Evolutionary conservation across 2,888 invertebrate species (phyloP), one percentile per base, ranked within the genome.

Genomic region (Drosophila anomalata): DNA sequence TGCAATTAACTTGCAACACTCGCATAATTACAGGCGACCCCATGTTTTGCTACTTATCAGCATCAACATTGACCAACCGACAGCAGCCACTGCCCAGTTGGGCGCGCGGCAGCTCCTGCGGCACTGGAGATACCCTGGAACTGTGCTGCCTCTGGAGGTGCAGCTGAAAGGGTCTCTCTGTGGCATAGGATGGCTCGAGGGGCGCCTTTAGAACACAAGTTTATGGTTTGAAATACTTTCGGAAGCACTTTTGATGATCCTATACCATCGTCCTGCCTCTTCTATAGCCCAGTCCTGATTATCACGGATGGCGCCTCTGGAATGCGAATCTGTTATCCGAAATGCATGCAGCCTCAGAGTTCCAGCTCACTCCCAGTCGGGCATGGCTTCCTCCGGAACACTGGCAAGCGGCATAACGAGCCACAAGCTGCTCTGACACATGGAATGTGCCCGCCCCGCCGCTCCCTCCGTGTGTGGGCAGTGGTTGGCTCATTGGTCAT

Each of bases 1-100:
- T 87, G 89, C 89, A 89, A 90, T 90, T 90, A 90, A 89, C 88
- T 90, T 89, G 89, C 90, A 89, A 90, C 90, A 81, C 84, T 89
- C 86, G 83, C 88, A 89, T 88, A 89, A 87, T 89, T 89, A 89
- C 88, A 84, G 81, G 77, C 83, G 83, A 89, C 90, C 88, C 88
- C 89, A 89, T 88, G 90, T 89, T 90, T 86, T 89, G 88, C 90
- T 89, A 89, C 88, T 82, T 85, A 88, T 88, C 89, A 89, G 81
- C 88, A 83, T 82, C 84, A 87, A 80, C 77, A 87, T 81, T 83
- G 78, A 79, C 78, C 84, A 61, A 69, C 24, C 61, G 59, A 68
- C 74, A 73, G 46, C 52, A 48, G 61, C 62, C 53, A 8, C 56
- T 11, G n/a, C 2, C 6, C 36, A 36, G 36, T n/a, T 1, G 36